Percentiles rank a stretch among this genome's conserved stretches.
phyloP scores from a whole-genome alignment of 2,113 vertebrate species.

The Phalacrocorax pelagicus region DNA sequence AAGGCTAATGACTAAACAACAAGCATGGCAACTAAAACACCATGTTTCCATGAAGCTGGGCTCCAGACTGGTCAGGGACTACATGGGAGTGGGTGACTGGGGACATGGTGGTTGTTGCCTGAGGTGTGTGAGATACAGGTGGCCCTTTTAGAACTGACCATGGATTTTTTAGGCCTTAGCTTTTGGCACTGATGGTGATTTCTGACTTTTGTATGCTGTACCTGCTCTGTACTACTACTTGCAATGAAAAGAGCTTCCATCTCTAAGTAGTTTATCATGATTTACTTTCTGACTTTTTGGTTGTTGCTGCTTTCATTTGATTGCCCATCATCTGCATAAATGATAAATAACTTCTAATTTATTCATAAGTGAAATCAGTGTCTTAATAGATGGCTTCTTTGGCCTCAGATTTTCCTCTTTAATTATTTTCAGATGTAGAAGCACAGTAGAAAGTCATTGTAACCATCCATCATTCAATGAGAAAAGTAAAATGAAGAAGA shows the following conservation, averaged over 20 bases:
- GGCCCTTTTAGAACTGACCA: neutral
- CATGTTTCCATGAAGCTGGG: neutral
- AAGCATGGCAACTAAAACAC: neutral
- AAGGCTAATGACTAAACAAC: slow-evolving; percentile 18
- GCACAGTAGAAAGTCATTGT: neutral
- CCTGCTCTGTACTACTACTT: neutral
- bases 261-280: neutral
- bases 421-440: neutral
- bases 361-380: neutral
- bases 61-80: neutral
- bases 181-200: neutral
- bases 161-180: neutral
- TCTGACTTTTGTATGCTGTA: neutral
- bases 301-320: neutral
- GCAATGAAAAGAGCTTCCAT: neutral
- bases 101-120: neutral
- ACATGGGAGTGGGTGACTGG: neutral
- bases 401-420: neutral
- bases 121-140: neutral
- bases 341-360: neutral
- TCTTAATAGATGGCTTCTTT: neutral
- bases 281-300: neutral
- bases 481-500: neutral
- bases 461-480: neutral
- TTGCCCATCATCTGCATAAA: neutral